These are phyloP conservation scores for Pogona vitticeps DNA, from an alignment of 2,113 vertebrate species.

Conservation along the genomic window DNA sequence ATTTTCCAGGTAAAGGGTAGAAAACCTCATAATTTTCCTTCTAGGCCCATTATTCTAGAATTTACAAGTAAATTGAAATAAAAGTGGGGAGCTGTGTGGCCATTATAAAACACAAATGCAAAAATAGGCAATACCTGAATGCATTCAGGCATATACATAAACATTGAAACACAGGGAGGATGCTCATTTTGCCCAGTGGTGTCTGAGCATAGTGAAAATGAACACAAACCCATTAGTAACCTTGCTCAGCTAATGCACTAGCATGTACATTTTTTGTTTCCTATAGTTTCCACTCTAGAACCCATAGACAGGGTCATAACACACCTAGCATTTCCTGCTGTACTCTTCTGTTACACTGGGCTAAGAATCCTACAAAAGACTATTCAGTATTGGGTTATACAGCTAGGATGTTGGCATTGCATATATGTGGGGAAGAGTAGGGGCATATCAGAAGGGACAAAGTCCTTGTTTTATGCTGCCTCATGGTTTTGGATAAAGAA, in stretches of 20 bases:
- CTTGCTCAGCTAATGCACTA: not conserved
- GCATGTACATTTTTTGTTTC: not conserved
- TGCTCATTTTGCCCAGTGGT: not conserved
- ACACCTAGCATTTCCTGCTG: not conserved
- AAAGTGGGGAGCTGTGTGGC: too few species aligned
- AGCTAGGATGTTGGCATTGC: not conserved
- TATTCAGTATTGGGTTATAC: not conserved
- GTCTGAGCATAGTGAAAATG: not conserved
- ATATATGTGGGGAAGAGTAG: too few species aligned
- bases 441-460: too few species aligned
- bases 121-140: too few species aligned
- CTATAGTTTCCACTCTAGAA: not conserved
- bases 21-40: not conserved
- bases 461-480: too few species aligned
- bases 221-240: not conserved
- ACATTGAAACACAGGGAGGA: not conserved
- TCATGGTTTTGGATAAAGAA: too few species aligned
- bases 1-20: too few species aligned
- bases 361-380: too few species aligned
- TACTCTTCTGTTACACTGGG: not conserved
- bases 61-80: too few species aligned
- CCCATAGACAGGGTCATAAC: not conserved
- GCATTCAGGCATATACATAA: not conserved
- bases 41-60: not conserved
- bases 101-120: too few species aligned